Base-by-base conservation (phyloP, 2,888 invertebrate genomes). In the Hartigia nigra region DNA sequence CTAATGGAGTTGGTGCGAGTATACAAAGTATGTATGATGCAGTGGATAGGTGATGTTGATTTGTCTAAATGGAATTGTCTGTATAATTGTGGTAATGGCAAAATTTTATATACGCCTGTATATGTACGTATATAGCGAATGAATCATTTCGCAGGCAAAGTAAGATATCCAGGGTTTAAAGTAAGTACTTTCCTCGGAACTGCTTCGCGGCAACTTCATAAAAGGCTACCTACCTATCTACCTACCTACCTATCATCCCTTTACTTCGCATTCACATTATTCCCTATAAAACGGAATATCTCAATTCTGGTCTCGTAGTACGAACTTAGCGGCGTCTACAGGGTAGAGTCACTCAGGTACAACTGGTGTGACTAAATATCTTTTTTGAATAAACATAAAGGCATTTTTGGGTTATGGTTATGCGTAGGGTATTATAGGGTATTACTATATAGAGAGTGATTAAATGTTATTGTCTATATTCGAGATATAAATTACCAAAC, bases 51-150 rank as follows among this genome's bases (percentile, higher is more conserved):
- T 55, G 88, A 91, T 90, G 89, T 90, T 90, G 91, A 91, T 90
- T 91, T 91, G 90, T 86, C 89, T 89, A 89, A 89, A 85, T 86
- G 86, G 88, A 89, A 90, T 90, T 88, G 90, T 87, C 86, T 86
- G 90, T 90, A 55, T 23, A 91, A 91, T 90, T 91, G 90, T 85
- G 87, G 89, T 91, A 91, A 91, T 91, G 89, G 90, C 88, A 90
- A 86, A 89, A 55, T 55, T 55, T 0, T 55, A 55, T 55, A 55
- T 55, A 55, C 23, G 14, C 39, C 14, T 5, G 39, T 23, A 9
- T 39, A 39, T 23, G 4, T 23, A 39, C 23, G 0, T 55, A 23
- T 55, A 55, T 78, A 77, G 74, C 79, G 84, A 84, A 84, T 82
- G 84, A 84, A 83, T 81, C 83, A 83, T 84, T 83, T 84, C 83